Evolutionary conservation across 2,797 vertebrate species (phyloP).

Genomic region (Poliocrania exsul): DNA sequence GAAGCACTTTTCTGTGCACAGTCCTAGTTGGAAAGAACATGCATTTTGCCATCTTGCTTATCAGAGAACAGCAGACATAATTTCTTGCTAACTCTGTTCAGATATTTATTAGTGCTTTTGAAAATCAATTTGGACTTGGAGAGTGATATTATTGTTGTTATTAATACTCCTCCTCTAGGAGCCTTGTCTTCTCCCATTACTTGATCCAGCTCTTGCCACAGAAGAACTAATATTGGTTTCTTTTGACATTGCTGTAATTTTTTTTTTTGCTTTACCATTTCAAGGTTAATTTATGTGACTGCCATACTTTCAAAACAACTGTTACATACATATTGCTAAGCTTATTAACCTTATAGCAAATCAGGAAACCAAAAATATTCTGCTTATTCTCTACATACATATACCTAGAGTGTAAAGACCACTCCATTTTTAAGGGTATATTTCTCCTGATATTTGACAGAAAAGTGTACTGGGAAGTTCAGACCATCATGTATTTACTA

Average conservation of each 20-base stretch:
- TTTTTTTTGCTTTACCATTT: not conserved
- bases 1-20: not conserved
- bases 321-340: not conserved
- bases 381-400: not conserved
- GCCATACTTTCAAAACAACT: not conserved
- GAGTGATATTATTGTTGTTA: not conserved
- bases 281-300: not conserved
- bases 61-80: not conserved
- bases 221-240: not conserved
- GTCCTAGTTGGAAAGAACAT: not conserved
- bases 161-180: not conserved
- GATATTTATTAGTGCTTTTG: not conserved
- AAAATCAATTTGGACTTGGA: not conserved
- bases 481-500: accelerated
- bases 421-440: not conserved
- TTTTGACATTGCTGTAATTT: not conserved
- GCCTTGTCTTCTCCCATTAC: not conserved
- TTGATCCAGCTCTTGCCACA: not conserved
- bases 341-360: not conserved
- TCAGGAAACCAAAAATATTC: not conserved
- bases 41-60: not conserved
- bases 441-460: not conserved
- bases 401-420: not conserved
- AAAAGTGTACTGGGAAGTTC: not conserved
- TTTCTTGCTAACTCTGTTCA: not conserved